Evolutionary conservation across 1,140 invertebrate genomes (phyloP).

Genomic region (Sesamia nonagrioides): DNA sequence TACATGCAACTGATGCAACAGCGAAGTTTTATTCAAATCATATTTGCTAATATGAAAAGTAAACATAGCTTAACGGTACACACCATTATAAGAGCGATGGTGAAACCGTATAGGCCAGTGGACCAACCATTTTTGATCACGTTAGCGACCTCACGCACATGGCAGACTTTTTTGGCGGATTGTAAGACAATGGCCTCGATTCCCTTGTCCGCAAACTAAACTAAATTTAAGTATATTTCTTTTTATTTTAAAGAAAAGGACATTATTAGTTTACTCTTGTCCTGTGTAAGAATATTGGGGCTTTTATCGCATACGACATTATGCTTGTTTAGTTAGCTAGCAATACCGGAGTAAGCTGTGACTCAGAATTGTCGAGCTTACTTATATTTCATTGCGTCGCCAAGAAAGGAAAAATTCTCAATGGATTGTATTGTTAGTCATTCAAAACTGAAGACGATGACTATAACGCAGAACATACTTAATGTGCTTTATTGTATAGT

Average conservation of each 20-base stretch:
- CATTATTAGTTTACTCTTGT: no score
- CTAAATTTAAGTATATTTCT: no score
- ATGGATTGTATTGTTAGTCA: background rate
- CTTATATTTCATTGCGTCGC: background rate
- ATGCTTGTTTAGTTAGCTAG: background rate
- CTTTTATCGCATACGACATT: background rate
- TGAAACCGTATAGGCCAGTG: conserved; percentile 59
- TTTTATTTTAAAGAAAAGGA: no score
- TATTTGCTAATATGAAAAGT: conserved; percentile 52
- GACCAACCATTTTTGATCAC: conserved; percentile 50
- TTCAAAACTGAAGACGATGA: background rate
- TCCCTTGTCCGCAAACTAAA: no score
- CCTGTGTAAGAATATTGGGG: no score
- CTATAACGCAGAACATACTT: background rate
- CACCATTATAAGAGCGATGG: conserved; percentile 45
- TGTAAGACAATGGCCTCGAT: background rate
- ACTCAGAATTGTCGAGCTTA: conserved; percentile 10
- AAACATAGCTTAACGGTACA: conserved; percentile 56
- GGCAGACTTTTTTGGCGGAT: conserved; percentile 35
- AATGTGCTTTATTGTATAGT: background rate
- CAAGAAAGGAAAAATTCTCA: conserved; percentile 2
- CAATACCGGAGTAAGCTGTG: background rate
- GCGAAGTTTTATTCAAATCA: conserved; percentile 46
- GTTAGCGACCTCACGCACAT: conserved; percentile 36
- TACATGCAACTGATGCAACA: conserved; percentile 10